Conservation (phyloP, 2,888 invertebrate species). For the Dione vanillae region DNA sequence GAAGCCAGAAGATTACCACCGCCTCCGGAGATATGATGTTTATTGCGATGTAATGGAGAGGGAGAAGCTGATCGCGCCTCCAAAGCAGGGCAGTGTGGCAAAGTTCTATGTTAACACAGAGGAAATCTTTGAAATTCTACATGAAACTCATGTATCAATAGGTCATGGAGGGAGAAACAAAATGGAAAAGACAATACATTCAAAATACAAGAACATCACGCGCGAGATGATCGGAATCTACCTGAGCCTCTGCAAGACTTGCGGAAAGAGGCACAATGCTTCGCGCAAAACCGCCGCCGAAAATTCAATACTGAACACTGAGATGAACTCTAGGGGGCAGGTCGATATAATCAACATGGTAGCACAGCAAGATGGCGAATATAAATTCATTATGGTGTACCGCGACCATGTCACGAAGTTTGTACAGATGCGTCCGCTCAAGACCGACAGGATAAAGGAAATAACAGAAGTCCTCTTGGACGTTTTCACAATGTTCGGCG, state of each 20-base stretch:
- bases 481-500: constrained; percentile 62
- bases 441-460: constrained; percentile 46
- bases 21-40: constrained; percentile 45
- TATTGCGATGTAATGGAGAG: constrained; percentile 38
- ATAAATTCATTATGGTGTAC: constrained; percentile 34
- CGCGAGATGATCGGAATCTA: constrained; percentile 45
- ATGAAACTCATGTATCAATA: constrained; percentile 48
- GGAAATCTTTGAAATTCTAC: constrained; percentile 51
- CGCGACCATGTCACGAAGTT: constrained; percentile 38
- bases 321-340: constrained; percentile 38
- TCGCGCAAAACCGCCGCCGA: constrained; percentile 36
- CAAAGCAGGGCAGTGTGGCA: constrained; percentile 30
- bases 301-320: constrained; percentile 53
- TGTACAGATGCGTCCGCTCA: constrained; percentile 17
- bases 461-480: constrained; percentile 58
- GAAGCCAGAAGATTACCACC: constrained; percentile 45
- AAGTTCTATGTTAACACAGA: constrained; percentile 42
- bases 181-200: constrained; percentile 43
- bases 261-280: constrained; percentile 37
- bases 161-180: constrained; percentile 44
- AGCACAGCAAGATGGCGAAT: constrained; percentile 24
- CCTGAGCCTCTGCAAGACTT: constrained; percentile 43
- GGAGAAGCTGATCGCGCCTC: constrained; percentile 46
- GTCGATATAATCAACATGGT: constrained; percentile 39
- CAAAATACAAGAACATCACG: constrained; percentile 46